These are phyloP conservation scores for Daphoenositta chrysoptera DNA, from an alignment of 2,113 vertebrate species.

Conservation along the genomic window DNA sequence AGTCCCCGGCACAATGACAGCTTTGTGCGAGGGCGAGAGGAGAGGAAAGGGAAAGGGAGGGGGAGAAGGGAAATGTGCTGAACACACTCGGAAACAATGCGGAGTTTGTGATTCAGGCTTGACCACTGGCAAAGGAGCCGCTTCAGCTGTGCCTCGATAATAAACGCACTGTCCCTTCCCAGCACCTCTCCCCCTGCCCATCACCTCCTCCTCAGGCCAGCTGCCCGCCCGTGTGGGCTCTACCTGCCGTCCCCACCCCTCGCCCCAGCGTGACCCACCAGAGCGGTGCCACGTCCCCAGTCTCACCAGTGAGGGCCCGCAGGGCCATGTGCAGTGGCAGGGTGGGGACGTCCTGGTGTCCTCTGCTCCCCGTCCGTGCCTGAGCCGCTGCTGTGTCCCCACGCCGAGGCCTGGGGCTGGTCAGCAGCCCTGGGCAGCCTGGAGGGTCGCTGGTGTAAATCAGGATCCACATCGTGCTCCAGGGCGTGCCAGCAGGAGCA, in stretches of 20 bases:
- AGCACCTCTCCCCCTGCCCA: neutral
- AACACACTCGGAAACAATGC: slow-evolving; percentile 55
- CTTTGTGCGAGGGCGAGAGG: slow-evolving; percentile 61
- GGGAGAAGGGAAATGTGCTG: slow-evolving; percentile 28
- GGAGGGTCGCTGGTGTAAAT: neutral
- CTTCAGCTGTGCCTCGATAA: slow-evolving; percentile 48
- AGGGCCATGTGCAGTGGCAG: neutral
- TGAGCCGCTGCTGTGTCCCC: neutral
- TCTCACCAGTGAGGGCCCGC: neutral
- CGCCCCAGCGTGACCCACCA: accelerated
- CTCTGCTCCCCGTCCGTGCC: neutral
- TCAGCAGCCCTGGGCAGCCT: neutral
- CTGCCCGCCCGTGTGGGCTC: neutral
- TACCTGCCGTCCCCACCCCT: neutral
- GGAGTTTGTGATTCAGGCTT: slow-evolving; percentile 58
- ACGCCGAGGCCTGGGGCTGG: accelerated
- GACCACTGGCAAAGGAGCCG: slow-evolving; percentile 42
- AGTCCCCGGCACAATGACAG: slow-evolving; percentile 58
- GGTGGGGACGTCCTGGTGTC: neutral
- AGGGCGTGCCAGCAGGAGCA: neutral
- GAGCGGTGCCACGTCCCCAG: accelerated
- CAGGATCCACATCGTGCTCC: accelerated
- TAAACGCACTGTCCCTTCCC: slow-evolving; percentile 17
- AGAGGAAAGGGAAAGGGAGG: slow-evolving; percentile 33
- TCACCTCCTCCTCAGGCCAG: neutral